These are phyloP conservation scores for Leptothorax acervorum DNA, from an alignment of 2,888 invertebrate species.

Conservation along the genomic window DNA sequence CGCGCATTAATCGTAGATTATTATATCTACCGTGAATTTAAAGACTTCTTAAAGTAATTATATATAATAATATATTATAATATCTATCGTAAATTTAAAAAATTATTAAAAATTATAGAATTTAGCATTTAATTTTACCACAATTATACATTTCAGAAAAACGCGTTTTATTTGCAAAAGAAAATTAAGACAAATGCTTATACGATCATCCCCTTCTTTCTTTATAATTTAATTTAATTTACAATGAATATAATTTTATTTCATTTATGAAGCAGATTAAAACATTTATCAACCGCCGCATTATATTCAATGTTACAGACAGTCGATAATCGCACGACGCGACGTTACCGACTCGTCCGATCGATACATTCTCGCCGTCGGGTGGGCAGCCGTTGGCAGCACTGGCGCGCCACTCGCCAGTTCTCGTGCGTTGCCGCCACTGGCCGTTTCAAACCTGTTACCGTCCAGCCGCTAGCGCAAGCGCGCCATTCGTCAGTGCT, in stretches of 20 bases:
- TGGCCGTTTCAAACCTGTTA: constrained; percentile 28
- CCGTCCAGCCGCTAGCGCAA: neutral
- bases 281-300: neutral
- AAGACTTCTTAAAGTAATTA: too few relatives aligned
- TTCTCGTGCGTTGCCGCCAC: neutral
- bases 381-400: neutral
- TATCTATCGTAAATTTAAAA: too few relatives aligned
- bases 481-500: neutral
- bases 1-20: too few relatives aligned
- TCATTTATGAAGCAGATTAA: too few relatives aligned
- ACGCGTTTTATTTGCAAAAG: neutral
- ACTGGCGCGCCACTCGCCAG: neutral
- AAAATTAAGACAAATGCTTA: neutral
- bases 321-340: neutral
- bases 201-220: neutral
- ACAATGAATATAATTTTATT: too few relatives aligned
- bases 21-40: too few relatives aligned
- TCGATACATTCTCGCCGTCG: neutral
- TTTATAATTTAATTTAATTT: neutral
- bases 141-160: neutral
- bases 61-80: too few relatives aligned
- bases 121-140: neutral
- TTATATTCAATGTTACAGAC: neutral
- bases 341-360: too few relatives aligned
- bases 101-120: too few relatives aligned